These are phyloP conservation scores for Ctenoplectra terminalis DNA, from an alignment of 1,140 invertebrate genomes.

Conservation along the genomic window DNA sequence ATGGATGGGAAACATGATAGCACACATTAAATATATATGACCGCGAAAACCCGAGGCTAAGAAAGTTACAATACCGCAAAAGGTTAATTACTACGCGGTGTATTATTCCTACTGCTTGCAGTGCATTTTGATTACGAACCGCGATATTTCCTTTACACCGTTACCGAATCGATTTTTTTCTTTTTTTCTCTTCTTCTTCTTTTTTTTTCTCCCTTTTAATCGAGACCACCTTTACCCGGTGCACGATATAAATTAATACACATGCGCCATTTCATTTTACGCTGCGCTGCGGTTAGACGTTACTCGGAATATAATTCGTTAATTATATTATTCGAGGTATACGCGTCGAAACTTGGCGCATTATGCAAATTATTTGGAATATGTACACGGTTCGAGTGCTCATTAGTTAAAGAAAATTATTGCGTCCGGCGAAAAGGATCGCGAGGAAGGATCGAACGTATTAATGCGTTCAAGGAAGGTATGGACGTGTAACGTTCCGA, in stretches of 20 bases:
- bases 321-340: background rate
- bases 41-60: constrained; percentile 63
- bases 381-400: background rate
- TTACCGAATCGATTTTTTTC: background rate
- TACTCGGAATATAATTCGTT: too few relatives aligned
- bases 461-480: constrained; percentile 54
- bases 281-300: too few relatives aligned
- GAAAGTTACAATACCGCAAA: constrained; percentile 59
- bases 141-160: constrained; percentile 44
- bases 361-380: constrained; percentile 29
- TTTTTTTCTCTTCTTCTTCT: too few relatives aligned
- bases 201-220: background rate
- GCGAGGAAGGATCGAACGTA: constrained; percentile 38
- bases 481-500: constrained; percentile 38
- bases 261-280: too few relatives aligned
- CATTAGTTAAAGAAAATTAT: constrained; percentile 45
- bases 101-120: constrained; percentile 53
- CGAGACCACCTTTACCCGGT: background rate
- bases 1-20: constrained; percentile 66
- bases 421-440: constrained; percentile 7
- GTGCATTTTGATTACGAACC: constrained; percentile 55
- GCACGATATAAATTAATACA: background rate
- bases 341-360: background rate
- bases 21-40: constrained; percentile 60
- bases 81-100: constrained; percentile 61